A percentile compares a stretch with the other conserved stretches of the same genome.
Conservation (phyloP, 2,113 vertebrate genomes). For the Gila orcuttii region DNA sequence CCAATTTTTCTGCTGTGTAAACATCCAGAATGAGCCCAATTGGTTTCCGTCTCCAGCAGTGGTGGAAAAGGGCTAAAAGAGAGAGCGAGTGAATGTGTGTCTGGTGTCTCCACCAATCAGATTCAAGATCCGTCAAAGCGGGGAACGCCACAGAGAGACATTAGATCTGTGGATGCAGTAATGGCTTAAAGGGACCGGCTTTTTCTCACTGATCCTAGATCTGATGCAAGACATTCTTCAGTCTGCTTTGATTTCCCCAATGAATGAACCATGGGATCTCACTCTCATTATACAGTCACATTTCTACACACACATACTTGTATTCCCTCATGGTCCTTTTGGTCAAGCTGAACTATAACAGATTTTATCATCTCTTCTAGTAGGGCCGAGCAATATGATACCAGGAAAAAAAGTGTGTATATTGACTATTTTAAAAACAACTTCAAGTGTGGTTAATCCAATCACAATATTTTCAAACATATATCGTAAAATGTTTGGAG, state of each 20-base stretch:
- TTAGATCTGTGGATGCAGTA: background rate
- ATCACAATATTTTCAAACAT: background rate
- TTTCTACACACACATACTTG: background rate
- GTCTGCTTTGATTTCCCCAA: background rate
- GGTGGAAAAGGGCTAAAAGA: background rate
- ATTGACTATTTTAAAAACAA: background rate
- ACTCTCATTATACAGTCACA: constrained; percentile 9
- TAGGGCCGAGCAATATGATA: background rate
- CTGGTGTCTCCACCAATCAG: background rate
- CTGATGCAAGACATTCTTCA: background rate
- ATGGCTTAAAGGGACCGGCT: background rate
- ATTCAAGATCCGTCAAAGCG: background rate
- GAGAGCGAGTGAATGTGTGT: background rate
- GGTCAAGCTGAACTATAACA: background rate
- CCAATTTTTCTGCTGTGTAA: background rate
- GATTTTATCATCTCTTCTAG: background rate
- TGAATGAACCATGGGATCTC: constrained; percentile 7
- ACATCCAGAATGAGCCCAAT: background rate
- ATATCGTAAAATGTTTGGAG: too few relatives aligned
- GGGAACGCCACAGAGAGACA: background rate
- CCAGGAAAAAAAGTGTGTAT: background rate
- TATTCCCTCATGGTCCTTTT: background rate
- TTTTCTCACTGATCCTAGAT: background rate
- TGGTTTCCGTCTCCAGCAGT: background rate
- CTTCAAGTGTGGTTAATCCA: background rate